These are phyloP conservation scores for Spea multiplicata DNA, from an alignment of 2,113 vertebrate genomes.

Conservation along the genomic window DNA sequence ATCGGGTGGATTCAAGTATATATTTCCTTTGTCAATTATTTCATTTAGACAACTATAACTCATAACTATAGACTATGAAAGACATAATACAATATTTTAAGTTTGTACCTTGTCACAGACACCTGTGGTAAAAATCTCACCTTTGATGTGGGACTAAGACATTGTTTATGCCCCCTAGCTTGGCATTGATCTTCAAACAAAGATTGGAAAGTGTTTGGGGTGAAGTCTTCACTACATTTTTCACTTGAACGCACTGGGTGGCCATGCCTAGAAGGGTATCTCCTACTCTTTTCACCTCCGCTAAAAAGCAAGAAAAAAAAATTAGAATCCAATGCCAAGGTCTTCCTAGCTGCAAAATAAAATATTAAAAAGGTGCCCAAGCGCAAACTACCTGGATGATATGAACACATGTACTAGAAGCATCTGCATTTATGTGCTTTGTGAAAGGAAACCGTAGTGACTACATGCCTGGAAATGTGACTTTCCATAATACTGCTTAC, in stretches of 20 bases:
- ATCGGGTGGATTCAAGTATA: too few species aligned
- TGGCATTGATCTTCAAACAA: constrained; percentile 98
- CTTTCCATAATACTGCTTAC: constrained; percentile 63
- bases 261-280: constrained; percentile 97
- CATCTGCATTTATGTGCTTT: too few species aligned
- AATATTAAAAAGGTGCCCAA: too few species aligned
- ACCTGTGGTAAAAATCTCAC: constrained; percentile 60
- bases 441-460: too few species aligned
- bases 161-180: constrained; percentile 97
- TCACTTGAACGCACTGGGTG: constrained; percentile 97
- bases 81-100: too few species aligned
- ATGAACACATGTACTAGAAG: too few species aligned
- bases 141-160: constrained; percentile 97
- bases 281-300: constrained; percentile 95
- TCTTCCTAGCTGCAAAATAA: too few species aligned
- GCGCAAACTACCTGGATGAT: too few species aligned
- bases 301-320: constrained; percentile 58
- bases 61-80: too few species aligned
- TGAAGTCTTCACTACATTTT: constrained; percentile 97
- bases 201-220: constrained; percentile 96
- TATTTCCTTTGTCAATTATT: too few species aligned
- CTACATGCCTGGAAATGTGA: too few species aligned
- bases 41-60: too few species aligned
- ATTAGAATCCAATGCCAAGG: neutral
- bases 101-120: neutral